Percentiles rank a stretch among this genome's conserved stretches.
Evolutionary conservation across 1,140 invertebrate genomes (phyloP).

Genomic region (Metopolophium dirhodum): DNA sequence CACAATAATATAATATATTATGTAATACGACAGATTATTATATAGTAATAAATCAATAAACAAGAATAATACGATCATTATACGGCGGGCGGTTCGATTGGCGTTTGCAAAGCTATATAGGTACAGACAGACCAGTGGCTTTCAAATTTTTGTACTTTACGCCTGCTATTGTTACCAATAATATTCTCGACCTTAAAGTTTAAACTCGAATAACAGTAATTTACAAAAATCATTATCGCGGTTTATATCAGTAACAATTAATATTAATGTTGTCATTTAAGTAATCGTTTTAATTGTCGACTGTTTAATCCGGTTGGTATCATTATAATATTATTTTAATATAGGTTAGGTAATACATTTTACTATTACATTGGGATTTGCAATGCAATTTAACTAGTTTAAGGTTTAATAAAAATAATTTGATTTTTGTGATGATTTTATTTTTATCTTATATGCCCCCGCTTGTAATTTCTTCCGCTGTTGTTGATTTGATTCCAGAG

Average conservation of each 20-base stretch:
- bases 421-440: neutral
- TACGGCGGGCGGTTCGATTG: neutral
- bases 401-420: neutral
- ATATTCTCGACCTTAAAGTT: neutral
- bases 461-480: no score
- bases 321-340: neutral
- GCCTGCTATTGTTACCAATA: neutral
- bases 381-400: neutral
- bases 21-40: no score
- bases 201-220: neutral
- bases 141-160: neutral
- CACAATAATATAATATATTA: no score
- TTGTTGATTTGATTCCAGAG: no score
- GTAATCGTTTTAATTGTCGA: neutral
- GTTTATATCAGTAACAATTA: neutral
- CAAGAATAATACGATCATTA: neutral
- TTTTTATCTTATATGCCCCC: no score
- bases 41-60: neutral
- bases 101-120: neutral
- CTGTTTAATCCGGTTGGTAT: neutral
- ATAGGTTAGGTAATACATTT: neutral
- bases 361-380: neutral
- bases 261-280: neutral
- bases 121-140: neutral
- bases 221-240: neutral